These are phyloP conservation scores for Lymantria monacha DNA, from an alignment of 2,888 invertebrate species.

Conservation along the genomic window DNA sequence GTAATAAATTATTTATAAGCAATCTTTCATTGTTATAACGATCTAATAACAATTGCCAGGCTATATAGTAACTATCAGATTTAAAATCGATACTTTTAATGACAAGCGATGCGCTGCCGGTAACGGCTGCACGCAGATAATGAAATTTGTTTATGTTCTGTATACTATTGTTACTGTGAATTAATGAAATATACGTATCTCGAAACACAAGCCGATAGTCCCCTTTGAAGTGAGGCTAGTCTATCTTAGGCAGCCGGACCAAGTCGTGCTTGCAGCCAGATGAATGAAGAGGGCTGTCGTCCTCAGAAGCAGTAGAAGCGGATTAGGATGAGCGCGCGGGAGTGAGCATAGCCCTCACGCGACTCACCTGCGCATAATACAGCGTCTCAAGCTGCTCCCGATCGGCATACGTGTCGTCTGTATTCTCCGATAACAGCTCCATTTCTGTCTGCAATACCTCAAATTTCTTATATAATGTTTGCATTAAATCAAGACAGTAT, in stretches of 20 bases:
- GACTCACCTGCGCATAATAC: neutral
- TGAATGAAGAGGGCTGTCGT: neutral
- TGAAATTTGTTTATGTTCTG: neutral
- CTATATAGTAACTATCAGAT: slow-evolving; percentile 18
- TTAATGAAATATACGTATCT: neutral
- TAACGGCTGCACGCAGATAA: slow-evolving; percentile 8
- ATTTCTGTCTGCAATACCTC: slow-evolving; percentile 1
- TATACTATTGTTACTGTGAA: neutral
- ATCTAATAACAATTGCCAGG: slow-evolving; percentile 21
- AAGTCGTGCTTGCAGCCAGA: neutral
- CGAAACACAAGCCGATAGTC: neutral
- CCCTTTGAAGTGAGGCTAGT: neutral
- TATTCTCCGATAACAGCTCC: slow-evolving; percentile 1
- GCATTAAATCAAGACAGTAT: neutral
- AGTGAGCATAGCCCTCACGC: neutral
- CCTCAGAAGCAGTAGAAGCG: neutral
- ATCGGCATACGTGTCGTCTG: neutral
- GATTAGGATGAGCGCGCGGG: too few relatives aligned
- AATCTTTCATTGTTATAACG: slow-evolving; percentile 22
- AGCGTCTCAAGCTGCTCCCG: neutral
- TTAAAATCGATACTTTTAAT: slow-evolving; percentile 15
- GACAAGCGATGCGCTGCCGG: slow-evolving; percentile 11
- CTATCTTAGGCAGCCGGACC: slow-evolving; percentile 1
- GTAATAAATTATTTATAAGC: slow-evolving; percentile 24
- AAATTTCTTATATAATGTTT: neutral